phyloP scores from a whole-genome alignment of 2,888 invertebrate genomes.

The Reticulitermes lucifugus region DNA sequence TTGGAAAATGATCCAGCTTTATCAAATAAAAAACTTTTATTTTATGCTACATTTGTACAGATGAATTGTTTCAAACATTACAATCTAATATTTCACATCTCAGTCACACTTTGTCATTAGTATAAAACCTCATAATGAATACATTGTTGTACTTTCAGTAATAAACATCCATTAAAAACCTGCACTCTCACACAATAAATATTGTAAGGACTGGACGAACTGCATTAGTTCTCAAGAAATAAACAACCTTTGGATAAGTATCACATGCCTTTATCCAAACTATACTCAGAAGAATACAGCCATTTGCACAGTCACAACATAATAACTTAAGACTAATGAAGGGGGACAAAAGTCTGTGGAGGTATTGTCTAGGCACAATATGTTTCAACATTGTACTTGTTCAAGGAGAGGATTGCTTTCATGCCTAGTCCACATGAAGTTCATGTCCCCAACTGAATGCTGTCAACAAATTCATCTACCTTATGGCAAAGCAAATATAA shows the following conservation, averaged over 20 bases:
- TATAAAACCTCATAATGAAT: background rate
- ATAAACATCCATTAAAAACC: conserved; percentile 32
- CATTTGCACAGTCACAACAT: background rate
- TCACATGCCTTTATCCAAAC: conserved; percentile 16
- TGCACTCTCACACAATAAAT: conserved; percentile 37
- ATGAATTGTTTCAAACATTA: conserved; percentile 27
- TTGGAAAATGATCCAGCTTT: conserved; percentile 16
- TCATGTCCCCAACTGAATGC: background rate
- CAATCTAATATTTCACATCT: conserved; percentile 30
- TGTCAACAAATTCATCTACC: background rate
- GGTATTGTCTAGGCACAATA: conserved; percentile 46
- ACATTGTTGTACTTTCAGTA: background rate
- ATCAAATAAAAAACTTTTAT: conserved; percentile 46
- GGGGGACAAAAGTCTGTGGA: conserved; percentile 9
- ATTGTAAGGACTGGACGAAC: conserved; percentile 22
- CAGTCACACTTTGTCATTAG: conserved; percentile 29
- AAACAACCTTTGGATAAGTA: conserved; percentile 23
- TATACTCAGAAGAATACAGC: background rate
- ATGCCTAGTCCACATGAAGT: conserved; percentile 44
- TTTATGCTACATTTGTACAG: conserved; percentile 50
- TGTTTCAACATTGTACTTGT: conserved; percentile 29
- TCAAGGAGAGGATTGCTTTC: conserved; percentile 17
- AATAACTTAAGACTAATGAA: conserved; percentile 3
- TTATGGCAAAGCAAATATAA: conserved; percentile 8
- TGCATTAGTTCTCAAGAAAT: conserved; percentile 21